phyloP scores from a whole-genome alignment of 1,140 invertebrate species.

The Trachymyrmex cornetzi region DNA sequence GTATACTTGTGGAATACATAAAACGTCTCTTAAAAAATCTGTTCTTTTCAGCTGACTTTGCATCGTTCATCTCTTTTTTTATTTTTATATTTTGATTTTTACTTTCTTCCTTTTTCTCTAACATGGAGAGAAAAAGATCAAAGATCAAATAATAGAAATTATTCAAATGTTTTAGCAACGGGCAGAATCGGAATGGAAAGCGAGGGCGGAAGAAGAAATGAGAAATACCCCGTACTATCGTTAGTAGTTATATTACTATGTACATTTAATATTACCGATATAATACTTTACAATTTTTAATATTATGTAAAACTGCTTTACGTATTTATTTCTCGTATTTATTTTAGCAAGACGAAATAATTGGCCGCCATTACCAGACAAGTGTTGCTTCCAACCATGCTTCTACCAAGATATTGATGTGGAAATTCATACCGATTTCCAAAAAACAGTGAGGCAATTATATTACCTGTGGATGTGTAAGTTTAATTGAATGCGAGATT shows the following conservation, averaged over 20 bases:
- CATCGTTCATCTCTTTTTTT: too few relatives aligned
- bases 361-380: slow-evolving; percentile 98
- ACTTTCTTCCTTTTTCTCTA: too few relatives aligned
- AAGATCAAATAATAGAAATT: slow-evolving; percentile 34
- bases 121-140: too few relatives aligned
- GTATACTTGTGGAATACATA: neutral
- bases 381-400: slow-evolving; percentile 97
- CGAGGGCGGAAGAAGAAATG: slow-evolving; percentile 95
- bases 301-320: neutral
- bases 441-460: slow-evolving; percentile 96
- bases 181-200: slow-evolving; percentile 95
- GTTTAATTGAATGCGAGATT: slow-evolving; percentile 83
- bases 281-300: neutral
- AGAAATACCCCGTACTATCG: slow-evolving; percentile 90
- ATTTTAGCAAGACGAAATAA: slow-evolving; percentile 94
- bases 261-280: too few relatives aligned
- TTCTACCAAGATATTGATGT: slow-evolving; percentile 99
- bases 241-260: slow-evolving; percentile 77
- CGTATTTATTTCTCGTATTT: slow-evolving; percentile 13
- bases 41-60: too few relatives aligned
- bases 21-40: neutral
- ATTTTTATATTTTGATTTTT: too few relatives aligned
- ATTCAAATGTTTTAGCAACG: slow-evolving; percentile 77
- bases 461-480: slow-evolving; percentile 99
- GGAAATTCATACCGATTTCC: slow-evolving; percentile 99